Evolutionary conservation across 2,113 vertebrate species (phyloP).

Genomic region (Mionectes macconnelli): DNA sequence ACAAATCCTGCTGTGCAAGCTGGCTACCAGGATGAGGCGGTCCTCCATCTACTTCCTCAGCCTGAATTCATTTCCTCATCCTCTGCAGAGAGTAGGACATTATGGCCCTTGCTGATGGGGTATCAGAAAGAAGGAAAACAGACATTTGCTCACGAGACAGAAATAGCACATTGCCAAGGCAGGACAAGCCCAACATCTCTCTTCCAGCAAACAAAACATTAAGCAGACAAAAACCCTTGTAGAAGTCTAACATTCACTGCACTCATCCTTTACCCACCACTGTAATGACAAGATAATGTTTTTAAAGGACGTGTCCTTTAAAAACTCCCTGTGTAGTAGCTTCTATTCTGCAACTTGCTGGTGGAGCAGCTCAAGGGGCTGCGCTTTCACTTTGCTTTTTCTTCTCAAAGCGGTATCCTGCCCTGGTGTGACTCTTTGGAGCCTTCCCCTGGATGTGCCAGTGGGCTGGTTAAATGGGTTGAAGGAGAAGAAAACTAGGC

Average conservation of each 20-base stretch:
- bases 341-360: neutral
- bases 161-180: neutral
- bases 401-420: neutral
- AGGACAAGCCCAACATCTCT: neutral
- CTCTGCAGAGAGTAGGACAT: neutral
- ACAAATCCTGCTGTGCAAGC: neutral
- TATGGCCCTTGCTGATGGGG: neutral
- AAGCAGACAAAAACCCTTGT: neutral
- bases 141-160: neutral
- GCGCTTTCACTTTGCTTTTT: rapidly evolving
- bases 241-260: neutral
- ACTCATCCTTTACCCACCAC: neutral
- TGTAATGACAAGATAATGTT: neutral
- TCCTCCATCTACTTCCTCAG: neutral
- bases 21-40: neutral
- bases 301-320: neutral
- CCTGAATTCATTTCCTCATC: neutral
- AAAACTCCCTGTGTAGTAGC: neutral
- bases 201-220: neutral
- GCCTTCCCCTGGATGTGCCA: neutral
- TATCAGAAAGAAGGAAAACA: neutral
- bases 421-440: rapidly evolving
- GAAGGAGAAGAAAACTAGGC: neutral
- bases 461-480: neutral
- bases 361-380: neutral